Evolutionary conservation across 1,140 invertebrate species (phyloP), one percentile per base, ranked within the genome.

Genomic region (Ostrea denselamellosa): DNA sequence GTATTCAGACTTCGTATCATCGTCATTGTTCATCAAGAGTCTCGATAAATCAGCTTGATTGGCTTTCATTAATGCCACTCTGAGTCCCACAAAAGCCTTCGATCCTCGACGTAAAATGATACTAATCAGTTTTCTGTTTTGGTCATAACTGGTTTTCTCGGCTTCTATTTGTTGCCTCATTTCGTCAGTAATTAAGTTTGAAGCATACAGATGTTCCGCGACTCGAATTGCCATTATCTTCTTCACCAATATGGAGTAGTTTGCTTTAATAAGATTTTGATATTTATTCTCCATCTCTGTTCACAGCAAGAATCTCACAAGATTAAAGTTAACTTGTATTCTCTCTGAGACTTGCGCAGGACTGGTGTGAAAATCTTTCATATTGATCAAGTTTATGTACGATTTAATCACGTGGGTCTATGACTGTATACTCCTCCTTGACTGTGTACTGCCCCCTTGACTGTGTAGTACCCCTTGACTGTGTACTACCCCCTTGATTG

Each of bases 151-250:
- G 81, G 81, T 82, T 82, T 82, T 25, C 19, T 82, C 81, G 19
- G 25, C 81, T 51, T 82, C 81, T 82, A 82, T 82, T 51, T 82
- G 25, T 82, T 82, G 81, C 34, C 34, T 82, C 81, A 82, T 82
- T 82, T 82, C 25, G 8, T 82, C 81, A 8, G 81, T 82, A 82
- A 34, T n/a, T n/a, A n/a, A n/a, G n/a, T n/a, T n/a, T n/a, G n/a
- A n/a, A n/a, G n/a, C n/a, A n/a, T n/a, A n/a, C n/a, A n/a, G n/a
- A n/a, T n/a, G n/a, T n/a, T n/a, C n/a, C n/a, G n/a, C n/a, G n/a
- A n/a, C n/a, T n/a, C n/a, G n/a, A n/a, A n/a, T n/a, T n/a, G n/a
- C n/a, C n/a, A n/a, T n/a, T n/a, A n/a, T n/a, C n/a, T n/a, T n/a
- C n/a, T n/a, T n/a, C n/a, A n/a, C n/a, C n/a, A n/a, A n/a, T n/a